Evolutionary conservation across 2,113 vertebrate genomes (phyloP).

Genomic region (Phyllopteryx taeniolatus): DNA sequence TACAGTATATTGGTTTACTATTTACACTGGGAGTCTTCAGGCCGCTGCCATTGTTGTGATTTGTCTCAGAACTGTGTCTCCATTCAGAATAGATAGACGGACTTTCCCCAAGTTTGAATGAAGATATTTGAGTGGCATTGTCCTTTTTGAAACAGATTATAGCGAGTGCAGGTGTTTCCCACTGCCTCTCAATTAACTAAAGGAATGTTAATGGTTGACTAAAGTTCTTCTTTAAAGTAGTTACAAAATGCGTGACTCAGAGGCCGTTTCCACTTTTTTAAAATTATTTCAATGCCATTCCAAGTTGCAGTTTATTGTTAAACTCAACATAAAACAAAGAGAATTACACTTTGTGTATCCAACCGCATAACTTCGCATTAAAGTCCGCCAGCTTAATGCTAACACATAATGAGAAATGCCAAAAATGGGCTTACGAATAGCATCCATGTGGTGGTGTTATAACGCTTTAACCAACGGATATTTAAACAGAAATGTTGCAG

Average conservation of each 20-base stretch:
- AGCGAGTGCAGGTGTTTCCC: not conserved
- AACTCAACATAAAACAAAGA: too few species aligned
- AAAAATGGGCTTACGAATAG: too few species aligned
- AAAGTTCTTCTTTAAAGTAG: not conserved
- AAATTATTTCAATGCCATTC: not conserved
- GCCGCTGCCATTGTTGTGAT: not conserved
- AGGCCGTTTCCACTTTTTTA: not conserved
- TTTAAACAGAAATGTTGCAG: too few species aligned
- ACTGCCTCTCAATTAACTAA: not conserved
- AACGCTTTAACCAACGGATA: too few species aligned
- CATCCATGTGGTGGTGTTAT: too few species aligned
- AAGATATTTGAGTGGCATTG: not conserved
- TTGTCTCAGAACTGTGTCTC: not conserved
- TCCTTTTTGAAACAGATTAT: not conserved
- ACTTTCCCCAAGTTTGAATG: constrained; percentile 5
- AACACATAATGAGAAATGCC: too few species aligned
- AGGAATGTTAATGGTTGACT: not conserved
- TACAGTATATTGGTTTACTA: not conserved
- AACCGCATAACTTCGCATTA: too few species aligned
- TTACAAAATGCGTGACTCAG: too few species aligned
- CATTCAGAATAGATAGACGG: not conserved
- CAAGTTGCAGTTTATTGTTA: too few species aligned
- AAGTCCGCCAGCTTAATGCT: too few species aligned
- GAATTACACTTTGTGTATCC: too few species aligned
- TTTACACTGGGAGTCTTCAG: not conserved